Evolutionary conservation across 2,797 vertebrate genomes (phyloP).

Genomic region (Sarcoramphus papa): DNA sequence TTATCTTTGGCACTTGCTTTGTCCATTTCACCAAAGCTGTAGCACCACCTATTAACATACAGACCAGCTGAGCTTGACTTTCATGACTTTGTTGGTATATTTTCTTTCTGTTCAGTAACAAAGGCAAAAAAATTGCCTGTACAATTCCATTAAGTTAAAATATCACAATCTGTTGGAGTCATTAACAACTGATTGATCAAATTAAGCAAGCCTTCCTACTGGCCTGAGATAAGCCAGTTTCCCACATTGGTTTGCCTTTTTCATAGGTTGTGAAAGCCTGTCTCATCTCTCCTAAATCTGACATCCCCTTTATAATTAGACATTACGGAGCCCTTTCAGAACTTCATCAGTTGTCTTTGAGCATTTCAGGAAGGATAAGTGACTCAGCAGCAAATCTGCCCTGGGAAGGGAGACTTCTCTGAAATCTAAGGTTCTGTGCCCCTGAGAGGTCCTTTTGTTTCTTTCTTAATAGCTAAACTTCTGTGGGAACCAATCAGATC

Average conservation of each 20-base stretch:
- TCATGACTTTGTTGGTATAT: not conserved
- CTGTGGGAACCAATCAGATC: not conserved
- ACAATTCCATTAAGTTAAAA: constrained; percentile 40
- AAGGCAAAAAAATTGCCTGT: constrained; percentile 23
- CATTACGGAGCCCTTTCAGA: constrained; percentile 21
- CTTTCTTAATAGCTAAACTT: not conserved
- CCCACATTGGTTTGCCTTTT: constrained; percentile 21
- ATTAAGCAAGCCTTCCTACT: constrained; percentile 23
- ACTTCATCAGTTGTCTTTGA: constrained; percentile 6
- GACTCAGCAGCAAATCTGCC: constrained; percentile 8
- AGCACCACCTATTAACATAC: not conserved
- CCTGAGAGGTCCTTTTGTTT: constrained; percentile 11
- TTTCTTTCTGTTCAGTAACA: constrained; percentile 18
- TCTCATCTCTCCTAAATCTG: constrained; percentile 39
- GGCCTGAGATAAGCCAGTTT: constrained; percentile 27
- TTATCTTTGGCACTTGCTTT: not conserved
- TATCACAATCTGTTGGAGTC: constrained; percentile 16
- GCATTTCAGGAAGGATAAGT: not conserved
- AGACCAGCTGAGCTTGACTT: constrained; percentile 9
- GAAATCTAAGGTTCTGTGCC: not conserved
- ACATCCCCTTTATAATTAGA: constrained; percentile 22
- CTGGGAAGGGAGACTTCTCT: not conserved
- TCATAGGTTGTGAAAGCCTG: not conserved
- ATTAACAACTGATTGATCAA: constrained; percentile 26
- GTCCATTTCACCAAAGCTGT: not conserved